Conservation (phyloP, 2,113 vertebrate genomes). For the Rhinichthys klamathensis region DNA sequence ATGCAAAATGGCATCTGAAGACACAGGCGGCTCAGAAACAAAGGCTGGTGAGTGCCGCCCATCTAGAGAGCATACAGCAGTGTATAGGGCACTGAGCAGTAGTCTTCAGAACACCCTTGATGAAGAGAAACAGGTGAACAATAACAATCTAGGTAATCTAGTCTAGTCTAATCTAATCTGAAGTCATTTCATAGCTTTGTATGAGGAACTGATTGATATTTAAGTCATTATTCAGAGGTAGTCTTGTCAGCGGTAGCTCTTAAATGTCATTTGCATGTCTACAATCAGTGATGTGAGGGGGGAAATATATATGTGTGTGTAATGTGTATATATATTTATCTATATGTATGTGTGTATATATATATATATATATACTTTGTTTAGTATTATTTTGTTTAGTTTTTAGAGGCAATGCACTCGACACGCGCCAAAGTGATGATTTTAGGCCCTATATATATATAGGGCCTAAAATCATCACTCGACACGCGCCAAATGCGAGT, state of each 20-base stretch:
- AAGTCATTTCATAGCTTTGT: not conserved
- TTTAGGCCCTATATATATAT: no score
- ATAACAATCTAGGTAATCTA: not conserved
- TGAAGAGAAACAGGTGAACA: slow-evolving; percentile 9
- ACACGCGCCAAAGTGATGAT: no score
- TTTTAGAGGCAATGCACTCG: no score
- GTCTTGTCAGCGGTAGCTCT: not conserved
- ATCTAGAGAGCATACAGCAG: not conserved
- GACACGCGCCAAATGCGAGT: no score
- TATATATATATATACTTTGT: no score
- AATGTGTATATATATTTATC: no score
- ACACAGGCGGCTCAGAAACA: not conserved
- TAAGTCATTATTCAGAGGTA: not conserved
- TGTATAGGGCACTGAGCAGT: not conserved
- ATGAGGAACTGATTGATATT: not conserved
- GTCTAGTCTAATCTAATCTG: no score
- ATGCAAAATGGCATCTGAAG: slow-evolving; percentile 21
- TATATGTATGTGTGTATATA: no score
- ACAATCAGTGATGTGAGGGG: no score
- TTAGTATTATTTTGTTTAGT: no score
- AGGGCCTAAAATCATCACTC: no score
- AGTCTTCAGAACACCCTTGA: not conserved
- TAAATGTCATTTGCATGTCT: not conserved
- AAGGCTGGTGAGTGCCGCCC: not conserved
- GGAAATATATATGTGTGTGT: no score